These are phyloP conservation scores for Acanthopleura granulata DNA, from an alignment of 2,888 invertebrate species.

Conservation along the genomic window DNA sequence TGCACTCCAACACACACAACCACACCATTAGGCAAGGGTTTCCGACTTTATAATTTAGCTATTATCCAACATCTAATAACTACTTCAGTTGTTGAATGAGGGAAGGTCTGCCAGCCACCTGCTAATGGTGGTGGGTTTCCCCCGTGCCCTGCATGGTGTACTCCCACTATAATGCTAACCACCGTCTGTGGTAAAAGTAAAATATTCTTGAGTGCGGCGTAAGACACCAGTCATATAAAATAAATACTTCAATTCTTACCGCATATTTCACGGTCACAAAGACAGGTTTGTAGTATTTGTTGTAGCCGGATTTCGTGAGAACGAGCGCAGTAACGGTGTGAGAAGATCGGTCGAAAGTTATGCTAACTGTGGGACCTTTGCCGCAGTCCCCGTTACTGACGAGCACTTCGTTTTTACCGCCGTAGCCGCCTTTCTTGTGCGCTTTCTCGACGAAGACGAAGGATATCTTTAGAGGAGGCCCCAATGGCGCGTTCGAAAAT, in stretches of 20 bases:
- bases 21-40: too few species aligned
- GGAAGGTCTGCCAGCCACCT: too few species aligned
- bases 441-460: not conserved
- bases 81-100: too few species aligned
- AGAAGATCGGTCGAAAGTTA: not conserved
- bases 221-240: too few species aligned
- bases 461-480: constrained; percentile 3
- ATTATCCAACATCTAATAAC: too few species aligned
- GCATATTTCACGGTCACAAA: not conserved
- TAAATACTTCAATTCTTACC: not conserved
- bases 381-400: constrained; percentile 15
- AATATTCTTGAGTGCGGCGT: too few species aligned
- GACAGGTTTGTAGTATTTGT: not conserved
- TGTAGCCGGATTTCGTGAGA: not conserved
- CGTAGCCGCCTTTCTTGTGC: not conserved
- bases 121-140: too few species aligned
- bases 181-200: too few species aligned
- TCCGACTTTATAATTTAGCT: too few species aligned
- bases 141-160: too few species aligned
- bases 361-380: not conserved
- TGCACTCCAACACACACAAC: too few species aligned
- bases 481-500: not conserved
- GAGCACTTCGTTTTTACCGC: constrained; percentile 9
- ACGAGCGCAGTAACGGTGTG: not conserved
- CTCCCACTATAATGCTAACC: too few species aligned